phyloP scores from a whole-genome alignment of 1,140 invertebrate genomes.

The Drosophila willistoni region DNA sequence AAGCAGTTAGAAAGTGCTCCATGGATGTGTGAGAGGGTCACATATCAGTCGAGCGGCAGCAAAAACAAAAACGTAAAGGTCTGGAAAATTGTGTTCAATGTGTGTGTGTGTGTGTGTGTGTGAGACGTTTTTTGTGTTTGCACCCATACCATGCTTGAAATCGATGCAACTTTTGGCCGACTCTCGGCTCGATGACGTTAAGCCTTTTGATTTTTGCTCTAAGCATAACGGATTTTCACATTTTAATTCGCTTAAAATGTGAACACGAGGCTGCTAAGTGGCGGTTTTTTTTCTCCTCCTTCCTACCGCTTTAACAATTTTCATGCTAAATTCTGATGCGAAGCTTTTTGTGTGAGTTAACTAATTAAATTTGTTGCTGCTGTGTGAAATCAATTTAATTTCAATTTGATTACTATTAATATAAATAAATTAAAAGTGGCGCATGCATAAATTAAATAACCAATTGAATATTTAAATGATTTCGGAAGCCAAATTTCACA shows the following conservation, averaged over 20 bases:
- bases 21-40: slow-evolving; percentile 51
- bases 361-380: slow-evolving; percentile 3
- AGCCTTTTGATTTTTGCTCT: slow-evolving; percentile 59
- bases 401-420: slow-evolving; percentile 1
- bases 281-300: not conserved
- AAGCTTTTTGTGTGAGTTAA: not conserved
- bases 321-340: not conserved
- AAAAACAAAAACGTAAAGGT: slow-evolving; percentile 31
- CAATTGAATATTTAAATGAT: not conserved
- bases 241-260: slow-evolving; percentile 65
- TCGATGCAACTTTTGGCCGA: slow-evolving; percentile 45
- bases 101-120: slow-evolving; percentile 18
- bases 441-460: not conserved
- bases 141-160: slow-evolving; percentile 4
- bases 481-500: not conserved
- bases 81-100: slow-evolving; percentile 24
- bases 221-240: slow-evolving; percentile 54
- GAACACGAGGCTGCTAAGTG: slow-evolving; percentile 29
- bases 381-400: slow-evolving; percentile 9
- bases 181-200: slow-evolving; percentile 30
- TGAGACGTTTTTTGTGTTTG: not conserved
- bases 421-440: not conserved
- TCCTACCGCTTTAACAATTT: not conserved
- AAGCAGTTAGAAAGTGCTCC: slow-evolving; percentile 72
- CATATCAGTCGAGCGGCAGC: slow-evolving; percentile 53